A percentile compares a stretch with the other conserved stretches of the same genome.
These are phyloP conservation scores for Xiphophorus birchmanni DNA, from an alignment of 2,797 vertebrate genomes.

Conservation along the genomic window DNA sequence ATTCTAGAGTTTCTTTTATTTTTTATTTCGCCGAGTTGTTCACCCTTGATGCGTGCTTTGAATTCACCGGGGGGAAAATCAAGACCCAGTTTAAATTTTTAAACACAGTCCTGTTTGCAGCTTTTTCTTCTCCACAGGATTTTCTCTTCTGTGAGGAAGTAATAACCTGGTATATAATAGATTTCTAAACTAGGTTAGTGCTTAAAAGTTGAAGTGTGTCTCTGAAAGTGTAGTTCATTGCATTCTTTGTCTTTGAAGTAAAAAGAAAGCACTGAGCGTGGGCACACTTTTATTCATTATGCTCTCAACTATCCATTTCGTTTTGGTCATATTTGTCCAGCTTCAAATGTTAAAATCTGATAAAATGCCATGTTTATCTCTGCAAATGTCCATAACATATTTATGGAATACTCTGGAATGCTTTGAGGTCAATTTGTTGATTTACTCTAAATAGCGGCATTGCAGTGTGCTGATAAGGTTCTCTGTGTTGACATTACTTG, in stretches of 20 bases:
- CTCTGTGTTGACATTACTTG: not conserved
- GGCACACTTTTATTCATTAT: not conserved
- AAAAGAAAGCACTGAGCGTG: not conserved
- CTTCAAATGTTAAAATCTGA: not conserved
- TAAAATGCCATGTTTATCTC: not conserved
- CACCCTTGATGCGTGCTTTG: conserved; percentile 65
- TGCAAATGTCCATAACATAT: not conserved
- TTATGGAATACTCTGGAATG: not conserved
- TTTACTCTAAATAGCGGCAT: not conserved
- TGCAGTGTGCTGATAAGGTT: not conserved
- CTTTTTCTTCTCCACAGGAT: conserved; percentile 45
- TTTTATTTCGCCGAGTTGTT: conserved; percentile 58
- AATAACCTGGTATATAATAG: conserved; percentile 67
- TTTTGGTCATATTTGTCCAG: not conserved
- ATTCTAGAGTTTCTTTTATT: conserved; percentile 71
- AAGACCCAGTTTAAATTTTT: conserved; percentile 74
- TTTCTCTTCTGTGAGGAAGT: conserved; percentile 52
- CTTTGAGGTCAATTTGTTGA: not conserved
- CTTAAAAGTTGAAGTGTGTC: conserved; percentile 53
- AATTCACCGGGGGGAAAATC: conserved; percentile 73
- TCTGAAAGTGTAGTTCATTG: conserved; percentile 29
- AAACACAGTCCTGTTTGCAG: conserved; percentile 70
- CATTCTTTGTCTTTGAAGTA: conserved; percentile 13
- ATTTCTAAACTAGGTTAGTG: conserved; percentile 71
- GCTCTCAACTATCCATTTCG: not conserved